These are phyloP conservation scores for Oceanodroma leucorhoa DNA, from an alignment of 2,797 vertebrate genomes.

Conservation along the genomic window DNA sequence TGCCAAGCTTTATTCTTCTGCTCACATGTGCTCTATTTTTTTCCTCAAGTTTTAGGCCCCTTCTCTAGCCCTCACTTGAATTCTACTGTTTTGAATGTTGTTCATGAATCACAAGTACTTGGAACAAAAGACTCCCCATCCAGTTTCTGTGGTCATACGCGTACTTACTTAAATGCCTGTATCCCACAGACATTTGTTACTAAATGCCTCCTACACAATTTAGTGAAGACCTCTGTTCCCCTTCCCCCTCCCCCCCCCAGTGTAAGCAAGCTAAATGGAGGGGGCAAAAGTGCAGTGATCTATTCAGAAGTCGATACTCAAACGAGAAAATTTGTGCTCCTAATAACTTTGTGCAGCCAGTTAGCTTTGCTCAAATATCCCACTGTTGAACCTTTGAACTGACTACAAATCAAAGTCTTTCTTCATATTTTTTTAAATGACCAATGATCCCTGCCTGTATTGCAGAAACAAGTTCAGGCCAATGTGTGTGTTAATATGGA, in stretches of 20 bases:
- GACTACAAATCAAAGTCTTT: neutral
- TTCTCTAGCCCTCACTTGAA: neutral
- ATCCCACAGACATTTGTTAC: neutral
- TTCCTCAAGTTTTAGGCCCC: neutral
- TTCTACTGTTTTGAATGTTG: neutral
- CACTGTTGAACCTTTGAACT: neutral
- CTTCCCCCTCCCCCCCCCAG: too few species aligned
- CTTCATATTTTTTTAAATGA: neutral
- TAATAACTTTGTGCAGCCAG: neutral
- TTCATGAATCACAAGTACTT: neutral
- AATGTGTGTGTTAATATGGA: conserved; percentile 85
- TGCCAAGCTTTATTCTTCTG: neutral
- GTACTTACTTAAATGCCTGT: neutral
- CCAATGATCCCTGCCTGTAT: neutral
- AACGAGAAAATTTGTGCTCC: neutral
- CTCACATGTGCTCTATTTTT: neutral
- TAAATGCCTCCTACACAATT: neutral
- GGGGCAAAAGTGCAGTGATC: neutral
- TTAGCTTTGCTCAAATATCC: neutral
- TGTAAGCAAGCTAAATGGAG: neutral
- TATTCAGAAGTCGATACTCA: neutral
- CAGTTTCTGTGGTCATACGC: neutral
- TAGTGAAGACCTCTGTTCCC: neutral
- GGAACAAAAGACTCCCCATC: neutral
- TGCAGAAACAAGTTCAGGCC: conserved; percentile 91